Evolutionary conservation across 2,797 vertebrate species (phyloP), one percentile per base, ranked within the genome.

Genomic region (Eutrigla gurnardus): DNA sequence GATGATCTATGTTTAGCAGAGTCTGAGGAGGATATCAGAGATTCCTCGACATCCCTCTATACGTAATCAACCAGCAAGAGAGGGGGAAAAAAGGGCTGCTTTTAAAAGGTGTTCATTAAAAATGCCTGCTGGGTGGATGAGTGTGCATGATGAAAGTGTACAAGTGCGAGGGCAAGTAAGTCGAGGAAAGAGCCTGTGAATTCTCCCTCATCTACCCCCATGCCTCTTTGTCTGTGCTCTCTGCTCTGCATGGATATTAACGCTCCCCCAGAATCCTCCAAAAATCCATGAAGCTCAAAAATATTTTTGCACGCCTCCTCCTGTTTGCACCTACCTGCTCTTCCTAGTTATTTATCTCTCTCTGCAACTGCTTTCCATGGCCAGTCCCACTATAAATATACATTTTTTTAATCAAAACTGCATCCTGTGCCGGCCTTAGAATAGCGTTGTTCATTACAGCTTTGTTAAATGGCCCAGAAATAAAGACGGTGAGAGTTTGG

Each of bases 251-350:
- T 60, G 40, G 70, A 69, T 73, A 72, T 74, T 50, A 86, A 81
- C 57, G 39, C 65, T 73, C 60, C 64, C 25, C 25, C 50, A 49
- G 62, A 77, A 80, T 77, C 71, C 65, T 46, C 65, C 73, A 66
- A 77, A 85, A 74, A 80, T 65, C 69, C 65, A 72, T 58, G 62
- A 75, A 54, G 72, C 69, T 78, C 15, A 63, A 58, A 50, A 62
- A n/a, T 74, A 42, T 73, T 36, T 75, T 77, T 81, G 81, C 57
- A 84, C 52, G 45, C 65, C 70, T 71, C 74, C 66, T 78, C 67
- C 70, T 74, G 73, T 80, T 79, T 78, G 82, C 77, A 77, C 78
- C 75, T 40, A 80, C 78, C 61, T 70, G 71, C 58, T 77, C 54
- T 75, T 83, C 69, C 69, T 58, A 75, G 60, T 55, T 73, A 57